Evolutionary conservation across 2,797 vertebrate species (phyloP), one percentile per base, ranked within the genome.

Genomic region (Ficedula albicollis): DNA sequence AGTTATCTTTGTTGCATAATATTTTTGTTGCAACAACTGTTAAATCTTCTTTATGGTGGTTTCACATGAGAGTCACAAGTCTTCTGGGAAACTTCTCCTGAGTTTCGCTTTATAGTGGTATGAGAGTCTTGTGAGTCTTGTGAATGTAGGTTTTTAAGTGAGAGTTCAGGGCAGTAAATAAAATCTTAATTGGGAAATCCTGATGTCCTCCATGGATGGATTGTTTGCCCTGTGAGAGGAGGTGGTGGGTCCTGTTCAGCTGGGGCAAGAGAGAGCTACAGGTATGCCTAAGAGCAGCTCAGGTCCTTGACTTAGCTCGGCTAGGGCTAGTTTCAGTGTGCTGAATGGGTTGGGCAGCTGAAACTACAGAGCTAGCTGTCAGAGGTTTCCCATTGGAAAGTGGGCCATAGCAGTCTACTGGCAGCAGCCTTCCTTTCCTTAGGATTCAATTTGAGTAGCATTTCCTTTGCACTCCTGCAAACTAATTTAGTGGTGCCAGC

Each of bases 1-100:
- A 74, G 43, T 81, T 76, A 67, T 91, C 92, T 84, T 70, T 59
- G 13, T 51, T 91, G 46, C 13, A 2, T 19, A 72, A 78, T 54
- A 75, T 62, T 93, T 46, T 34, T 72, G 22, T n/a, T 89, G 36
- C 74, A 90, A 75, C 15, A 59, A 30, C 54, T 8, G 2, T 67
- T 87, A 75, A 54, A 81, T 36, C 32, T 82, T 77, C 70, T 90
- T 91, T 83, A 64, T 17, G 68, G 58, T 44, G 36, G 54, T 93
- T 94, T 96, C 89, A 88, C 38, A 87, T 91, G 96, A 91, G 34
- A 84, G 62, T 96, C 93, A 92, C 75, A 91, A 84, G 95, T 58
- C 54, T 55, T 25, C 51, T 66, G 68, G 76, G 79, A 92, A 95
- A 48, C 39, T 74, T 91, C 63, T 15, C 38, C 41, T 44, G 46